These are phyloP conservation scores for Hephaestus fuliginosus DNA, from an alignment of 2,797 vertebrate species.

Conservation along the genomic window DNA sequence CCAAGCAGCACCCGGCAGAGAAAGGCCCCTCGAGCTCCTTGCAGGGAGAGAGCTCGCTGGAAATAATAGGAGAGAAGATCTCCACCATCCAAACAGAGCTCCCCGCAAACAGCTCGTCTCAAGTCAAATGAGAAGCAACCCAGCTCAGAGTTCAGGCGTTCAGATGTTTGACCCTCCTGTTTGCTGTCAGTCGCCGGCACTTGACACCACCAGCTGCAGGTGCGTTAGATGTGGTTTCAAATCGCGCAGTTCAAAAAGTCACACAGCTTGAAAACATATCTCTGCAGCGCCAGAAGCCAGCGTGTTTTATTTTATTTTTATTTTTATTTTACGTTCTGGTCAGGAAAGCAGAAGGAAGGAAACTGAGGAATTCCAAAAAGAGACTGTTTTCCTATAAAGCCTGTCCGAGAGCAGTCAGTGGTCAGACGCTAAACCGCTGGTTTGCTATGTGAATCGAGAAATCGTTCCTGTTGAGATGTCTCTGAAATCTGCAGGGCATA, in stretches of 20 bases:
- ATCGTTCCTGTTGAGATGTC: not conserved
- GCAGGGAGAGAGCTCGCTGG: slow-evolving; percentile 54
- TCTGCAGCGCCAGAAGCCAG: not conserved
- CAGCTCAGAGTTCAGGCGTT: not conserved
- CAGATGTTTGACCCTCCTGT: not conserved
- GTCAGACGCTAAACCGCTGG: not conserved
- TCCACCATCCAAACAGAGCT: slow-evolving; percentile 76
- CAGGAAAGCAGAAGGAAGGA: not conserved
- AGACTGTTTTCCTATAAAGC: slow-evolving; percentile 2
- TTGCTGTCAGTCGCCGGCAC: not conserved
- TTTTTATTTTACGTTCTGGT: not conserved
- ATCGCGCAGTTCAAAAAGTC: not conserved
- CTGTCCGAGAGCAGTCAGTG: not conserved
- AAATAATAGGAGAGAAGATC: slow-evolving; percentile 70
- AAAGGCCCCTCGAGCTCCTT: slow-evolving; percentile 43
- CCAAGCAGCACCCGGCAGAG: slow-evolving; percentile 15
- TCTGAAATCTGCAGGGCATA: slow-evolving; percentile 3
- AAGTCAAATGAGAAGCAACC: slow-evolving; percentile 58
- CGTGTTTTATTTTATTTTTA: too few relatives aligned
- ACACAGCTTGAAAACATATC: not conserved
- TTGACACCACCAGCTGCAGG: not conserved
- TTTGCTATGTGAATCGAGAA: not conserved
- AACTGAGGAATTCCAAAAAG: not conserved
- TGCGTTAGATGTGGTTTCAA: not conserved
- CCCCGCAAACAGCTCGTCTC: slow-evolving; percentile 62